Percentiles rank a stretch among this genome's conserved stretches.
Evolutionary conservation across 2,888 invertebrate genomes (phyloP).

Genomic region (Melanostoma scalare): DNA sequence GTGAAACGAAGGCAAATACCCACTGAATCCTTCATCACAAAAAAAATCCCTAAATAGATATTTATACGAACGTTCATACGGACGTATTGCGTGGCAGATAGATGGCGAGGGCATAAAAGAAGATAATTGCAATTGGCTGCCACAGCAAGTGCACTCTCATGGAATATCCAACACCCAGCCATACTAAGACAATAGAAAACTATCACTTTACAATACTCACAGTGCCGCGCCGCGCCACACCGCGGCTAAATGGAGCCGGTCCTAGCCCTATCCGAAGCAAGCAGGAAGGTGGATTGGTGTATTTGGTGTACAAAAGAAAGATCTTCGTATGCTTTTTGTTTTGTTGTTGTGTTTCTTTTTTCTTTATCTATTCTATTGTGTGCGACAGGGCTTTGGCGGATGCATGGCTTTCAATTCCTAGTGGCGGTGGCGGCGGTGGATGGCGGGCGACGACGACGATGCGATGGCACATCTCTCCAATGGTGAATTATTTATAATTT

Average conservation of each 20-base stretch:
- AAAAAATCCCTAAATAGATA: constrained; percentile 58
- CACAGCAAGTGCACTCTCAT: constrained; percentile 35
- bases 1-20: constrained; percentile 34
- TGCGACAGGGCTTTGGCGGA: constrained; percentile 42
- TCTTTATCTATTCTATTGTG: constrained; percentile 26
- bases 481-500: constrained; percentile 73
- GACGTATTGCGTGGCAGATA: not conserved
- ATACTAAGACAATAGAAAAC: constrained; percentile 62
- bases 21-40: constrained; percentile 44
- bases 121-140: constrained; percentile 67
- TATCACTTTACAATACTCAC: constrained; percentile 22
- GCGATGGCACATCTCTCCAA: constrained; percentile 55
- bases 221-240: not conserved
- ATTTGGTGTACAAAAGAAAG: constrained; percentile 37
- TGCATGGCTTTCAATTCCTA: constrained; percentile 43
- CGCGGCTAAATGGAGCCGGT: not conserved
- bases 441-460: constrained; percentile 4
- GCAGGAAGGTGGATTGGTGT: constrained; percentile 37
- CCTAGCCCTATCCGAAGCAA: constrained; percentile 3
- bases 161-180: constrained; percentile 38
- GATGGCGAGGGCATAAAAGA: constrained; percentile 25
- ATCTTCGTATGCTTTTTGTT: constrained; percentile 3
- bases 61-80: not conserved
- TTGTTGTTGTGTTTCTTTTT: constrained; percentile 13
- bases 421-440: constrained; percentile 41